These are phyloP conservation scores for Falco concolor DNA, from an alignment of 2,797 vertebrate genomes.

Conservation along the genomic window DNA sequence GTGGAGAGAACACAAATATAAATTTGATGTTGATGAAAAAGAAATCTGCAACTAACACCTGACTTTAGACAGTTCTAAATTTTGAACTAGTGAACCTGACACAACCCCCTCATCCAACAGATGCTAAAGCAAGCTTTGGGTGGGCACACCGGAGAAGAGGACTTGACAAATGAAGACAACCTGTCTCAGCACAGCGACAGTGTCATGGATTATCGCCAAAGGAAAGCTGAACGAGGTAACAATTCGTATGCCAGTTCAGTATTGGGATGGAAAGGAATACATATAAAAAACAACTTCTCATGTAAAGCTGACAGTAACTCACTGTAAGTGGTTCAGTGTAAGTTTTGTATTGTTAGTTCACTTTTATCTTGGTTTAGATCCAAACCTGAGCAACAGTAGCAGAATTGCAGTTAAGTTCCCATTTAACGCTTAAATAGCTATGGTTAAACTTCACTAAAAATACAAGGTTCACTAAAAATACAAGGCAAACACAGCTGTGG, in stretches of 20 bases:
- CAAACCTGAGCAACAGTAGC: not conserved
- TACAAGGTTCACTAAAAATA: not conserved
- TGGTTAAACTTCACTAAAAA: not conserved
- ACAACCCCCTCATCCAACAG: constrained; percentile 47
- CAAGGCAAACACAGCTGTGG: not conserved
- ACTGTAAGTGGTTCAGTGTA: too few species aligned
- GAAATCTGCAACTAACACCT: not conserved
- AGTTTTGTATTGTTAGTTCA: not conserved
- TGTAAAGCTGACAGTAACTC: not conserved
- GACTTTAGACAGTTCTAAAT: not conserved
- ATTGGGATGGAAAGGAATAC: not conserved
- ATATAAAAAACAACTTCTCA: not conserved
- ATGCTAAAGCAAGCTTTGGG: constrained; percentile 87
- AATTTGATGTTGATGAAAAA: not conserved
- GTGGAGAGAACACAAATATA: not conserved
- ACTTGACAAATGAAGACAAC: constrained; percentile 77
- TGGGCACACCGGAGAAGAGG: constrained; percentile 59
- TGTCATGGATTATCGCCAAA: constrained; percentile 74
- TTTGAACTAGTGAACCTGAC: not conserved
- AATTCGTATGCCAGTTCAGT: not conserved
- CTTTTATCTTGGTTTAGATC: not conserved
- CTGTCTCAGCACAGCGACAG: constrained; percentile 86
- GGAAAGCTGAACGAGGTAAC: constrained; percentile 70
- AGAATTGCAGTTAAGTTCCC: not conserved
- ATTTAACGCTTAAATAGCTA: not conserved